Evolutionary conservation across 2,797 vertebrate species (phyloP), one percentile per base, ranked within the genome.

Genomic region (Acanthopagrus latus): DNA sequence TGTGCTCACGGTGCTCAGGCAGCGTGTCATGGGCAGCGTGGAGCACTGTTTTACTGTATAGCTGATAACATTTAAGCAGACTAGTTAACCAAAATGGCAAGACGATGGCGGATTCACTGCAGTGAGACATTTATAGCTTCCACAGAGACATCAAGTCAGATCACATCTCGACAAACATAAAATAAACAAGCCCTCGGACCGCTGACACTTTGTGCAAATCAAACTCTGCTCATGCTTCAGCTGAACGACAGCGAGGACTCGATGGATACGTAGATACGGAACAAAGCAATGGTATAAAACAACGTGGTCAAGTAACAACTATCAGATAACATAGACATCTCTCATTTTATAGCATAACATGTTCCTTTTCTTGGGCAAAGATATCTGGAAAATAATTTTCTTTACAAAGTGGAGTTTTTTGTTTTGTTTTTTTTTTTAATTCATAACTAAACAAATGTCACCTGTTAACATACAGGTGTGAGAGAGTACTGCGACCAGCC

Each of bases 141-240:
- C 72, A 79, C 25, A 47, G 48, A 88, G 74, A 84, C 58, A 68
- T 83, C 76, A 77, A 82, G 71, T 81, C 70, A 76, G 71, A 77
- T 73, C 80, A 83, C 76, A 70, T 43, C 27, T 59, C 70, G 29
- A 76, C 63, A 80, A 77, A 89, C 68, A 80, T 11, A 66, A 82
- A 68, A 88, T 11, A 86, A 65, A 70, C 57, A 46, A 47, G 76
- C 79, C 81, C 82, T 84, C 77, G 29, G 67, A 72, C 72, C 74
- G 85, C 78, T 76, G 84, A 85, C 81, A 71, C 83, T 78, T 82
- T 89, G 91, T 92, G 92, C 92, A 93, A 92, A 90, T 91, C 73
- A 64, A 84, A 81, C 85, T 86, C 85, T 90, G 88, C 89, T 88
- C 85, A 78, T 63, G 70, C 74, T 80, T 88, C 70, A 85, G 77